Evolutionary conservation across 2,113 vertebrate species (phyloP).

Genomic region (Panurus biarmicus): DNA sequence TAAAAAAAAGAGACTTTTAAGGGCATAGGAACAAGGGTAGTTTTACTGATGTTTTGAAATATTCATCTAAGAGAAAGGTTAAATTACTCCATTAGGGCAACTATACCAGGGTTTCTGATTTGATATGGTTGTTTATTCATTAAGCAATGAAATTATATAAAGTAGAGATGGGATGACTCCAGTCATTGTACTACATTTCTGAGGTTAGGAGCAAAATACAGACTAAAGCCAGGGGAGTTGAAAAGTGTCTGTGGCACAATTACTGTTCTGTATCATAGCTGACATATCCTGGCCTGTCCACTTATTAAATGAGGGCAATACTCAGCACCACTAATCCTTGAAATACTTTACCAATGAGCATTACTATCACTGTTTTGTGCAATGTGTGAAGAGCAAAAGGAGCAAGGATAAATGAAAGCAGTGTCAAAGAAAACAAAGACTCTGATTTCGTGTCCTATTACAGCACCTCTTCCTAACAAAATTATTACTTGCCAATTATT

Average conservation of each 20-base stretch:
- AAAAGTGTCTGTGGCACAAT: background rate
- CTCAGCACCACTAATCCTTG: background rate
- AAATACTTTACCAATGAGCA: background rate
- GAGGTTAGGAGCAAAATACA: background rate
- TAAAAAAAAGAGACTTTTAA: background rate
- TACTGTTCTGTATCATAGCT: background rate
- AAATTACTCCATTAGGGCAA: background rate
- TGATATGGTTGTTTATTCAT: background rate
- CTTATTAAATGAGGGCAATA: background rate
- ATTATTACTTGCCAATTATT: background rate
- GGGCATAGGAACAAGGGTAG: background rate
- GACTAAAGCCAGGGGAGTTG: background rate
- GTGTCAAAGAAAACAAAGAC: background rate
- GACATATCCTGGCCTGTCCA: background rate
- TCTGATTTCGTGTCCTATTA: background rate
- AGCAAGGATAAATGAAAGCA: background rate
- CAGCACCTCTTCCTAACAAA: background rate
- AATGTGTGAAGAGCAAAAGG: background rate
- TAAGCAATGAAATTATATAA: background rate
- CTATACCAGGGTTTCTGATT: background rate
- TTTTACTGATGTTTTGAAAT: background rate
- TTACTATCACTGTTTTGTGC: background rate
- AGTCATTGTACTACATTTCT: background rate
- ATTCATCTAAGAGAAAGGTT: background rate
- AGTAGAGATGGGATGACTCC: background rate